Percentiles rank a stretch among this genome's conserved stretches.
phyloP scores from a whole-genome alignment of 2,888 invertebrate genomes.

The Hipparchia semele region DNA sequence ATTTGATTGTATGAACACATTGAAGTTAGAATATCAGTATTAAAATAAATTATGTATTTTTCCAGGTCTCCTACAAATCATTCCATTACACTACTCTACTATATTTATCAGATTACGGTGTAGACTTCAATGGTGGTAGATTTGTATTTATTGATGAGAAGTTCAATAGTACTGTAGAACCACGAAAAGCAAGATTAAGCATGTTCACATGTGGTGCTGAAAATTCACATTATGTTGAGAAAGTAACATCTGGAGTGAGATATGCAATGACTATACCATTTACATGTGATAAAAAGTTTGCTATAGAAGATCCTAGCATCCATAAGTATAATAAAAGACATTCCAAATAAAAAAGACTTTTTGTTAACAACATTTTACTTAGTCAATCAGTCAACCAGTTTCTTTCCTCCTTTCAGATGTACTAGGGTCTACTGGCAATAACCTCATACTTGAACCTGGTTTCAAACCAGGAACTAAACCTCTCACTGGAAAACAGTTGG shows the following conservation, averaged over 20 bases:
- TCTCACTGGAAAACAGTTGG: too few species aligned
- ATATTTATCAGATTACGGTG: constrained; percentile 89
- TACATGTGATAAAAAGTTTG: constrained; percentile 88
- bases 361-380: neutral
- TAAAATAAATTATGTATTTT: constrained; percentile 39
- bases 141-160: constrained; percentile 90
- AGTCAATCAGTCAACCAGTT: too few species aligned
- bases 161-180: constrained; percentile 88
- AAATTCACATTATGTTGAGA: constrained; percentile 92
- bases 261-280: constrained; percentile 94
- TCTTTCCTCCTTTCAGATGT: too few species aligned
- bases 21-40: neutral
- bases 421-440: too few species aligned
- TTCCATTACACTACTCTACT: constrained; percentile 94
- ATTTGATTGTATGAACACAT: too few species aligned
- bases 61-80: constrained; percentile 91
- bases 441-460: too few species aligned
- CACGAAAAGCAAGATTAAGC: constrained; percentile 89
- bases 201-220: constrained; percentile 95
- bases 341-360: constrained; percentile 11
- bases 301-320: constrained; percentile 83
- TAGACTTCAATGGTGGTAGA: constrained; percentile 92
- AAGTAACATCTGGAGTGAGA: constrained; percentile 88
- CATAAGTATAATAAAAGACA: constrained; percentile 51
- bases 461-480: too few species aligned